These are phyloP conservation scores for Dolichopus griseipennis DNA, from an alignment of 2,888 invertebrate genomes.

Conservation along the genomic window DNA sequence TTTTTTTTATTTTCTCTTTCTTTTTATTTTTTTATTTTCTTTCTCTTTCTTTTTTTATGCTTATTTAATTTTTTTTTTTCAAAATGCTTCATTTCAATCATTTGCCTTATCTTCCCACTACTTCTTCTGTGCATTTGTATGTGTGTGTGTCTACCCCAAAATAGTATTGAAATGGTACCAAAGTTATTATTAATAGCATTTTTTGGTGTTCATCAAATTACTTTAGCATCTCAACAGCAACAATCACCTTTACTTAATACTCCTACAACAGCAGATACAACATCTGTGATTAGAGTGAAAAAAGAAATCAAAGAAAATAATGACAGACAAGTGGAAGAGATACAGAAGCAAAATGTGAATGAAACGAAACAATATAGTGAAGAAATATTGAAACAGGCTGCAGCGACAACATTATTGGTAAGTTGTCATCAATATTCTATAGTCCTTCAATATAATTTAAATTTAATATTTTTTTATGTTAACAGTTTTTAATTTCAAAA, in stretches of 20 bases:
- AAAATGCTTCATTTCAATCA: too few relatives aligned
- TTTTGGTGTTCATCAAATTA: slow-evolving; percentile 27
- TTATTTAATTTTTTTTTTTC: too few relatives aligned
- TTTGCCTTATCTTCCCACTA: too few relatives aligned
- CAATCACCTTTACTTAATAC: neutral
- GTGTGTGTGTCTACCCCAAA: too few relatives aligned
- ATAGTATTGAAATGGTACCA: slow-evolving; percentile 33
- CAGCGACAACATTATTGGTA: too few relatives aligned
- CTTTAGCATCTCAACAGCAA: slow-evolving; percentile 24
- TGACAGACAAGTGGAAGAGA: neutral
- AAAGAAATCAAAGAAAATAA: neutral
- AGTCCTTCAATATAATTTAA: too few relatives aligned
- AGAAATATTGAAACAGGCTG: neutral
- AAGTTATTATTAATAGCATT: slow-evolving; percentile 29
- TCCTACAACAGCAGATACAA: neutral
- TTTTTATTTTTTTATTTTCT: neutral
- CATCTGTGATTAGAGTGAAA: too few relatives aligned
- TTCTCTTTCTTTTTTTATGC: neutral
- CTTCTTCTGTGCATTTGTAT: too few relatives aligned
- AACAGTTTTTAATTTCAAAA: too few relatives aligned
- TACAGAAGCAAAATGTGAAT: slow-evolving; percentile 10
- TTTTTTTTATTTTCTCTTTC: neutral
- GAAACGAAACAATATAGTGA: neutral
- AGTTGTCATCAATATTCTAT: too few relatives aligned
- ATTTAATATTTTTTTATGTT: too few relatives aligned